Base-by-base conservation (phyloP, 2,888 invertebrate genomes). In the Sphecodes monilicornis region DNA sequence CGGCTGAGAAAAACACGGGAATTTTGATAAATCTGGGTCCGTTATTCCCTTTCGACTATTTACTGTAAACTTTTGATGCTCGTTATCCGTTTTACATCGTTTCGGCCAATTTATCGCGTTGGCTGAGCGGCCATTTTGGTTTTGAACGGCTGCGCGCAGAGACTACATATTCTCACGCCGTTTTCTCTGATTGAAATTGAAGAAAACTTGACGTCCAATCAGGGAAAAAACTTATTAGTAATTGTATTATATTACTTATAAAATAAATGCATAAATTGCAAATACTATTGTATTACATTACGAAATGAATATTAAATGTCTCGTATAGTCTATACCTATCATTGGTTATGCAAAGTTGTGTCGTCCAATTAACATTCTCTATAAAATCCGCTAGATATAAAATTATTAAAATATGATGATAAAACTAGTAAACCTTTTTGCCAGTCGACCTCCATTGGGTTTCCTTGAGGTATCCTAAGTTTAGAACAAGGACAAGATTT, bases 1-100 rank as follows among this genome's bases (percentile, higher is more conserved):
- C 78, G 70, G 36, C 88, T 89, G 36, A 66, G 50, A 26, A 18
- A 39, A 32, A 26, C 16, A 39, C n/a, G 22, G 39, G 10, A 0
- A n/a, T 66, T 36, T 22, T 22, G n/a, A 66, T 39, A n/a, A 39
- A 36, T 39, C 10, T 26, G 1, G 5, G 5, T 22, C n/a, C 1
- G n/a, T 2, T 8, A n/a, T n/a, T 57, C n/a, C 10, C 8, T 26
- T n/a, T 57, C 2, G n/a, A 8, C 2, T 57, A 1, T n/a, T 50
- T 50, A 50, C 18, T 50, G 18, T 22, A 50, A 50, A 18, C 18
- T 2, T 22, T 16, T 22, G 22, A 22, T 1, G 50, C 2, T 22
- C 22, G 3, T 50, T 43, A 43, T 8, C 11, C 43, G 8, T 2
- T 3, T 43, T 43, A 43, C 13, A 11, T 11, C 13, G 43, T 43